These are phyloP conservation scores for Lithophane leautieri DNA, from an alignment of 2,888 invertebrate genomes.

Conservation along the genomic window DNA sequence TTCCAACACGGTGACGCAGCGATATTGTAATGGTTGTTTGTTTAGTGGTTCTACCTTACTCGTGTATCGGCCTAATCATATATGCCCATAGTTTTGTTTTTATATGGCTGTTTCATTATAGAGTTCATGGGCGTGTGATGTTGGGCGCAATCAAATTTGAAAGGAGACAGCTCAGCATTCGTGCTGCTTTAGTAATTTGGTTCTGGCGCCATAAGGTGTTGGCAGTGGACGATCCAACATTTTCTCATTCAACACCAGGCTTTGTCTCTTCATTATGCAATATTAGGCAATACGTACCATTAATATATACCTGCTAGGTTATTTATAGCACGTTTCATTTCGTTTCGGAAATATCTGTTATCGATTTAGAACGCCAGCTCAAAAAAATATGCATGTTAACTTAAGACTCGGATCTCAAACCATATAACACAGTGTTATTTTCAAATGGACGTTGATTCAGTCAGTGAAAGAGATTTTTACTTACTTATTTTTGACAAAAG, in stretches of 20 bases:
- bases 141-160: constrained; percentile 89
- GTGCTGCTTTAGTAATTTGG: constrained; percentile 85
- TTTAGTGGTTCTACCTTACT: constrained; percentile 90
- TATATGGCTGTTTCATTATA: constrained; percentile 89
- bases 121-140: constrained; percentile 90
- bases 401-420: neutral
- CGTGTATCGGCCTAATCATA: constrained; percentile 90
- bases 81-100: constrained; percentile 90
- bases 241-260: constrained; percentile 73
- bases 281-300: neutral
- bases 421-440: neutral
- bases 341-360: constrained; percentile 1
- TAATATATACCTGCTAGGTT: neutral
- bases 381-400: neutral
- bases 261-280: constrained; percentile 50
- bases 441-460: too few relatives aligned
- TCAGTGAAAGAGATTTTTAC: neutral
- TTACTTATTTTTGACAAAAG: neutral
- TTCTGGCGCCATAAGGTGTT: constrained; percentile 88
- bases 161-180: constrained; percentile 87
- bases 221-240: constrained; percentile 77
- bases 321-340: neutral
- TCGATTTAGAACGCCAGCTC: neutral
- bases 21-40: constrained; percentile 89
- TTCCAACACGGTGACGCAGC: constrained; percentile 88